A percentile compares a stretch with the other conserved stretches of the same genome.
Evolutionary conservation across 1,140 invertebrate species (phyloP).

Genomic region (Mamestra configurata): DNA sequence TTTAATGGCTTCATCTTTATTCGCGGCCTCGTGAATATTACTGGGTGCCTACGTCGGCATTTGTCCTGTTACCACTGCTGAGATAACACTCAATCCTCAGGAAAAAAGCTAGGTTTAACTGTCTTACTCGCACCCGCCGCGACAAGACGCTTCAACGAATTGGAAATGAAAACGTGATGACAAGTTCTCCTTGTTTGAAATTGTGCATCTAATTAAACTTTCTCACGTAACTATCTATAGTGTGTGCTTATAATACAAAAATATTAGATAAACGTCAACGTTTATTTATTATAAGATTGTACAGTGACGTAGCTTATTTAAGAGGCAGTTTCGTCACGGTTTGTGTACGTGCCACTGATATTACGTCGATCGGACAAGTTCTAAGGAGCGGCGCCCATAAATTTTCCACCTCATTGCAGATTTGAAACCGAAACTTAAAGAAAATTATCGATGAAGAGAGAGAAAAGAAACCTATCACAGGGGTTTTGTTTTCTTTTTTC

Average conservation of each 20-base stretch:
- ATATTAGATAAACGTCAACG: not conserved
- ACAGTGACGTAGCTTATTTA: not conserved
- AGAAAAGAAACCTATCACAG: conserved; percentile 47
- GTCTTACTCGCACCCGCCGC: not conserved
- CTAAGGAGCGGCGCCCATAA: conserved; percentile 30
- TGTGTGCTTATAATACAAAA: not conserved
- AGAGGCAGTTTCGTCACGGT: conserved; percentile 2
- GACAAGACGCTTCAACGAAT: conserved; percentile 4
- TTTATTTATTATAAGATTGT: not conserved
- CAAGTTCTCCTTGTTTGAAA: not conserved
- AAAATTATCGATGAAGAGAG: conserved; percentile 53
- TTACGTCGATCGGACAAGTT: conserved; percentile 33
- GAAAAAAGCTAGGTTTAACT: conserved; percentile 4
- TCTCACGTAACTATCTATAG: not conserved
- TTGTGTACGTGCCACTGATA: conserved; percentile 6
- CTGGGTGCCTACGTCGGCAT: conserved; percentile 33
- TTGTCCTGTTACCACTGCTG: conserved; percentile 30
- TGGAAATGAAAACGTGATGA: conserved; percentile 9
- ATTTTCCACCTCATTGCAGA: conserved; percentile 56
- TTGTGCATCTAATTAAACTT: not conserved
- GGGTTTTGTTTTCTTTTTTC: conserved; percentile 71
- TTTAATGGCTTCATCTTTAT: conserved; percentile 65
- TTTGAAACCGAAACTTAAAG: conserved; percentile 62
- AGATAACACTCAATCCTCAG: conserved; percentile 29
- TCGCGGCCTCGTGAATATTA: conserved; percentile 56